Conservation (phyloP, 2,797 vertebrate genomes). For the Rousettus madagascariensis region DNA sequence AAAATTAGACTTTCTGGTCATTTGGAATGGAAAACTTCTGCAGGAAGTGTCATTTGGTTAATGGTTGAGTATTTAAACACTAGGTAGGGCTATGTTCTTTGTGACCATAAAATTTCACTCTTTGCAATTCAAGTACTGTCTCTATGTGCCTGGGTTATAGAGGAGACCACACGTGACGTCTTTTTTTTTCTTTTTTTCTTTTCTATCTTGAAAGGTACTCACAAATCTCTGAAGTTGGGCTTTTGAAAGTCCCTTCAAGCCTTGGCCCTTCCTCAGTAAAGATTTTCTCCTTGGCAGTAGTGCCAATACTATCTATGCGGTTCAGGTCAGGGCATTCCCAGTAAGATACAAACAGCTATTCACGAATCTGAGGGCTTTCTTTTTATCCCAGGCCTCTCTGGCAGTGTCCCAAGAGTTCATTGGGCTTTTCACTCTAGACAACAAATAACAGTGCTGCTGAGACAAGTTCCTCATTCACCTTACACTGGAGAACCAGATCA, state of each 20-base stretch:
- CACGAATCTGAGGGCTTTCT: constrained; percentile 64
- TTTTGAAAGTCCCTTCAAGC: constrained; percentile 43
- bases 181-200: constrained; percentile 45
- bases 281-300: constrained; percentile 8
- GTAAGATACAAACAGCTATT: constrained; percentile 70
- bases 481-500: constrained; percentile 55
- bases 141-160: background rate
- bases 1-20: background rate
- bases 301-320: constrained; percentile 14
- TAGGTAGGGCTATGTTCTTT: background rate
- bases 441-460: constrained; percentile 36
- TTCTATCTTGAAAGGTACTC: constrained; percentile 48
- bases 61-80: background rate
- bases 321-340: constrained; percentile 67
- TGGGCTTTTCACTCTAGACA: constrained; percentile 66
- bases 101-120: constrained; percentile 8
- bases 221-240: constrained; percentile 45
- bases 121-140: background rate
- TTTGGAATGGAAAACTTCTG: background rate
- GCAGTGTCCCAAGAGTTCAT: constrained; percentile 68
- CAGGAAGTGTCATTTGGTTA: background rate
- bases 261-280: background rate
- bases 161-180: background rate
- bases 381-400: constrained; percentile 71
- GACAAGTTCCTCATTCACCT: constrained; percentile 60